phyloP scores from a whole-genome alignment of 2,113 vertebrate species.

The Tragulus kanchil region DNA sequence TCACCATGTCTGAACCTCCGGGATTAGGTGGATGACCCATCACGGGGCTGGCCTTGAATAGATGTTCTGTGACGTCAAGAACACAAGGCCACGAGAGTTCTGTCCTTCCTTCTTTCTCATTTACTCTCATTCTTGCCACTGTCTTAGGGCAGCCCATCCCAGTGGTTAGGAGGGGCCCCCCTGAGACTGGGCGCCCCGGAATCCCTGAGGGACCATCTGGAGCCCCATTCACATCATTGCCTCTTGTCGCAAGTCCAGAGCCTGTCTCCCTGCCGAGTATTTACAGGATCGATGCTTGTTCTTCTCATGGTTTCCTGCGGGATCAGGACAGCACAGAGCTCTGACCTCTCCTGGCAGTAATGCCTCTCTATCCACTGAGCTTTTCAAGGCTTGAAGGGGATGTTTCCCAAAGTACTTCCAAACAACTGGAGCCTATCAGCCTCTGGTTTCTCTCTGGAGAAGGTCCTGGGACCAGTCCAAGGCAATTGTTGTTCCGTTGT shows the following conservation, averaged over 20 bases:
- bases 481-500: background rate
- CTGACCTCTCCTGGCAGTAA: background rate
- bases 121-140: background rate
- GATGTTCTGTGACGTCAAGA: background rate
- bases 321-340: background rate
- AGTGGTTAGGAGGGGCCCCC: fast-evolving
- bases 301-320: background rate
- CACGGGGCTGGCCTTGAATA: too few species aligned
- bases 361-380: too few species aligned
- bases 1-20: background rate
- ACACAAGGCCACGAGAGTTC: background rate
- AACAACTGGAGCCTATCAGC: background rate
- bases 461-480: background rate
- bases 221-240: background rate
- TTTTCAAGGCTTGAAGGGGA: background rate
- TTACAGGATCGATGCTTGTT: background rate
- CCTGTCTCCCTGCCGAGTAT: background rate
- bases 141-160: background rate
- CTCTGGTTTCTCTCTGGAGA: background rate
- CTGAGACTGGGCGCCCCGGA: fast-evolving
- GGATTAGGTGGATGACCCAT: too few species aligned
- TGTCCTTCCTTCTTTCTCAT: background rate
- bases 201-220: background rate
- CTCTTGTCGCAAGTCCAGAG: background rate
- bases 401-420: background rate